Evolutionary conservation across 2,113 vertebrate genomes (phyloP).

Genomic region (Lamprotornis superbus): DNA sequence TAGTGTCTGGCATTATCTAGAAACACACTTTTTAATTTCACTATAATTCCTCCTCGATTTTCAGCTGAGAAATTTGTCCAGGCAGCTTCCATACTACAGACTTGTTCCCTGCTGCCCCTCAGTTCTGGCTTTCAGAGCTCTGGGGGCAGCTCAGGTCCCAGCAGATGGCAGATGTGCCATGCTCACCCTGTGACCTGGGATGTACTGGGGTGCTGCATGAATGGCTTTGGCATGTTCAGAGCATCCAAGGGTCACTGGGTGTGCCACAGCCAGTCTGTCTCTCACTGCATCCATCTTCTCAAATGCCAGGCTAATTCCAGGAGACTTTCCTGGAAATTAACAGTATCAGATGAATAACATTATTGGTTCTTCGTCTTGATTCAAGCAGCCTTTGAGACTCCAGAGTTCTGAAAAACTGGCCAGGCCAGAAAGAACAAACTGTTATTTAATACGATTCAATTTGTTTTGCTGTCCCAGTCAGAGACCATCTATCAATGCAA

Average conservation of each 20-base stretch:
- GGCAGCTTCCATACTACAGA: neutral
- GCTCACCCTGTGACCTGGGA: neutral
- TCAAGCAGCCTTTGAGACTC: neutral
- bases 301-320: neutral
- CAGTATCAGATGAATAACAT: neutral
- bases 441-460: neutral
- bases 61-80: neutral
- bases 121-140: neutral
- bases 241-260: neutral
- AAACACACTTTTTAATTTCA: neutral
- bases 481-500: neutral
- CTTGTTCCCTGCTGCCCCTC: neutral
- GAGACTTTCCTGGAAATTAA: neutral
- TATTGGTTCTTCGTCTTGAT: neutral
- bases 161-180: rapidly evolving
- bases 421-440: neutral
- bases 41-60: neutral
- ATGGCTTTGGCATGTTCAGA: rapidly evolving
- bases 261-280: neutral
- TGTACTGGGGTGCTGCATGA: rapidly evolving
- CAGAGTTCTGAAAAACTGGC: neutral
- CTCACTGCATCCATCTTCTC: neutral
- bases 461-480: neutral
- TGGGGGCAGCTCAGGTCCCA: neutral
- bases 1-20: neutral